Evolutionary conservation across 2,797 vertebrate genomes (phyloP).

Genomic region (Melopsittacus undulatus): DNA sequence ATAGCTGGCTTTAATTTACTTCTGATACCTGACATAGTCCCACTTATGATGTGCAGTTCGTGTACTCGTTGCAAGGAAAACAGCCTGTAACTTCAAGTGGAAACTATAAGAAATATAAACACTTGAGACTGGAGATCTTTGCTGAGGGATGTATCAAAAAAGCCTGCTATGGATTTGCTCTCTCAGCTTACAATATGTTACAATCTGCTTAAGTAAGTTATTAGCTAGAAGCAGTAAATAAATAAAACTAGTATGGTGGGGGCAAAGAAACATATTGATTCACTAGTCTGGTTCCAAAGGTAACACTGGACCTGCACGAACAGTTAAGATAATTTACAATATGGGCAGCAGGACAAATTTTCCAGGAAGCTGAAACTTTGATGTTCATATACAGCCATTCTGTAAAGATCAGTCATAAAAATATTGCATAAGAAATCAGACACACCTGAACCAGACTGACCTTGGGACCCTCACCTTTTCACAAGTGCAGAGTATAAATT

Average conservation of each 20-base stretch:
- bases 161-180: not conserved
- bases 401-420: not conserved
- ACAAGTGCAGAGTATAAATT: conserved; percentile 12
- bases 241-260: not conserved
- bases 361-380: not conserved
- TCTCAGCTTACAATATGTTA: rapidly evolving
- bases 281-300: not conserved
- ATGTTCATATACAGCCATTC: not conserved
- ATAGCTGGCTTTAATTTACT: not conserved
- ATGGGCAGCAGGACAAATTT: not conserved
- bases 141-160: not conserved
- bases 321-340: not conserved
- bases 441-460: not conserved
- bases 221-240: not conserved
- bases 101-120: not conserved
- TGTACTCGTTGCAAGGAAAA: not conserved
- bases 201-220: not conserved
- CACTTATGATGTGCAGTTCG: not conserved
- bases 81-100: not conserved
- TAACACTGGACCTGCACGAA: not conserved
- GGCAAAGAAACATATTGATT: not conserved
- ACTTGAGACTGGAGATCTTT: not conserved
- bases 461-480: not conserved
- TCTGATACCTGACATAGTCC: not conserved
- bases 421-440: not conserved